Evolutionary conservation across 2,113 vertebrate species (phyloP), one percentile per base, ranked within the genome.

Genomic region (Amia ocellicauda): DNA sequence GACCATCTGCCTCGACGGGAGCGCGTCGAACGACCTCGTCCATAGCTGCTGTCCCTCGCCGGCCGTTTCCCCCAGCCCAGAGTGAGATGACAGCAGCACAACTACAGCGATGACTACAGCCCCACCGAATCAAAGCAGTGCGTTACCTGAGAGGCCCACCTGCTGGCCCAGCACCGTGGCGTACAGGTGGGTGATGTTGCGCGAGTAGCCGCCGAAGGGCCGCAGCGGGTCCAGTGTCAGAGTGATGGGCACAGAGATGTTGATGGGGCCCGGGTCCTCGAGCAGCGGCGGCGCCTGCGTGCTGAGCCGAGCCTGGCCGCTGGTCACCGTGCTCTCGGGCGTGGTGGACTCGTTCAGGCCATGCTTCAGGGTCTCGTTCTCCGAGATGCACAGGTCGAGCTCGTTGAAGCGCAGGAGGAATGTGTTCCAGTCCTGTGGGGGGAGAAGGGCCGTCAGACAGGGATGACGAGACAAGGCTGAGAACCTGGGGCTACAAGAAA

Each of bases 291-390:
- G 93, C 0, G 90, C 83, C 75, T 94, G 95, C 0, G 96, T 98
- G 73, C 93, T 93, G 10, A 83, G 88, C 3, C 94, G 86, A 0
- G 91, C 86, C 75, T 96, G 96, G 2, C 93, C 92, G 0, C 93
- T 94, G 20, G 91, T 93, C 79, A 94, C 86, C 0, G 91, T 90
- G 75, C 92, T 97, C 69, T 99, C 97, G 0, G 89, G 91, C 2
- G 94, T 90, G 0, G 90, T 91, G 2, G 91, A 95, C 61, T 99
- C 96, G 0, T 98, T 98, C 57, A 93, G 80, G 51, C 94, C 91
- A 42, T 99, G 97, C 72, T 99, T 99, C 56, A 98, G 80, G 0
- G 97, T 98, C 71, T 99, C 97, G 2, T 99, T 99, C 83, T 99
- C 96, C 0, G 96, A 99, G 80, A 97, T 94, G 17, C 97, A 98